Evolutionary conservation across 2,888 invertebrate species (phyloP), one percentile per base, ranked within the genome.

Genomic region (Aporophyla lueneburgensis): DNA sequence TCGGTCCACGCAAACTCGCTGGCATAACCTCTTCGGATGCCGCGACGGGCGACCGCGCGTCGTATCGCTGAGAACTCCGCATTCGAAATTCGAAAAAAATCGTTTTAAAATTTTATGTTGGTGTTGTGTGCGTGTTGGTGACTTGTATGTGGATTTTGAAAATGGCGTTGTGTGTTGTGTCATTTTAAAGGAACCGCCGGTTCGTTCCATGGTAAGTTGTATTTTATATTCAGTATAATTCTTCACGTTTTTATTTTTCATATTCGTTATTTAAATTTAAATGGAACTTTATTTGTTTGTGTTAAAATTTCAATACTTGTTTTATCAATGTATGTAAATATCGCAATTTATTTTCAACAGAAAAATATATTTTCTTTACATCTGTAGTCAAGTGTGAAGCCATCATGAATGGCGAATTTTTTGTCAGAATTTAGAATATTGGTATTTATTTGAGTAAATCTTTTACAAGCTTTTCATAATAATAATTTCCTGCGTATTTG

Each of bases 11-110:
- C 90, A 89, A 90, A 84, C 91, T 87, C 91, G 84, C 84, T 80
- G 88, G 88, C 94, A 95, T 89, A 93, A 92, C 93, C 93, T 91
- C 88, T 86, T 84, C 80, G 91, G 91, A 88, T 87, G 88, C 83
- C 90, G 91, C 85, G 87, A 75, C 86, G 90, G 81, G 75, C 93
- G 93, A 87, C 78, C 87, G 89, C 91, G 92, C 88, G 89, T 83
- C 85, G 80, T 75, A 54, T 77, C 81, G 69, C 67, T 43, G 77
- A 78, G 77, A 78, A 87, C 80, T 76, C 78, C 75, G 81, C 80
- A 85, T 81, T 79, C 85, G 87, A 84, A 74, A 78, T 78, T 84
- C 86, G 84, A 86, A 87, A 86, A 85, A 86, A 81, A 76, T 66
- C 76, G 85, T 86, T 83, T 83, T 61, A 81, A 74, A 74, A 51